phyloP scores from a whole-genome alignment of 2,113 vertebrate genomes.

The Tricholaema leucomelas region DNA sequence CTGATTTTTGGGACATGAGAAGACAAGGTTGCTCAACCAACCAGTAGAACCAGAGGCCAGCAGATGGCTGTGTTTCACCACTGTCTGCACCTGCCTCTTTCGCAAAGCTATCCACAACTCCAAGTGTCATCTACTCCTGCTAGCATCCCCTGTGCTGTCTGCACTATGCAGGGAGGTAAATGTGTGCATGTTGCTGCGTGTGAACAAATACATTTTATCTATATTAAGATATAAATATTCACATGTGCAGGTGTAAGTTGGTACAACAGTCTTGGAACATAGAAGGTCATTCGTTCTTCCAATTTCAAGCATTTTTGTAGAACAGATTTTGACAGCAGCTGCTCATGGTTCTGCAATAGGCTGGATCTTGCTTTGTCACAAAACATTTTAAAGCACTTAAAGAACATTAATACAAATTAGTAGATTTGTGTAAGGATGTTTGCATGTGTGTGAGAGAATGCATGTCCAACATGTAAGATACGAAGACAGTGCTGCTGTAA shows the following conservation, averaged over 20 bases:
- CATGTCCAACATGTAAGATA: not conserved
- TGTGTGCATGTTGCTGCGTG: rapidly evolving
- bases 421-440: not conserved
- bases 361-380: not conserved
- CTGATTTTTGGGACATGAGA: rapidly evolving
- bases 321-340: not conserved
- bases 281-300: not conserved
- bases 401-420: not conserved
- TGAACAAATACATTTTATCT: not conserved
- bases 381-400: not conserved
- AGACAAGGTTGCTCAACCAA: not conserved
- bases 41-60: not conserved
- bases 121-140: not conserved
- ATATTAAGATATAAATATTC: rapidly evolving
- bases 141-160: not conserved
- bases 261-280: not conserved
- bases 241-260: rapidly evolving
- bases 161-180: not conserved
- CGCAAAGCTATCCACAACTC: rapidly evolving
- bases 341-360: not conserved
- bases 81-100: rapidly evolving
- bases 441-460: not conserved
- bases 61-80: slow-evolving; percentile 56
- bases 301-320: not conserved
- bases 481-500: not conserved